phyloP scores from a whole-genome alignment of 64 coral and sea anemone species.

The Montipora capricornis region DNA sequence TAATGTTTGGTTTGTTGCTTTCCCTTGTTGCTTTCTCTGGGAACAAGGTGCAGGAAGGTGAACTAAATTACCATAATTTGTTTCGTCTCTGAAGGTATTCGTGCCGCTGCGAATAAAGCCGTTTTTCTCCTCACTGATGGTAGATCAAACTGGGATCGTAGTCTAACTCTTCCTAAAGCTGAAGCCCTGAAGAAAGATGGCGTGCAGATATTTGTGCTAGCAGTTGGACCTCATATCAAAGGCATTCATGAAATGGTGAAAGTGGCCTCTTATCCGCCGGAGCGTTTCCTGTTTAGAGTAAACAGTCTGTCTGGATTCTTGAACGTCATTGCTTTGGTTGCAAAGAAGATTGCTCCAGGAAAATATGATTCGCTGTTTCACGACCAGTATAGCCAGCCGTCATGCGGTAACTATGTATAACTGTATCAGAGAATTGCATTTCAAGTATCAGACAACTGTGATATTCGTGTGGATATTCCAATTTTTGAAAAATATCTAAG shows the following conservation, averaged over 20 bases:
- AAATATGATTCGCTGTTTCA: not conserved
- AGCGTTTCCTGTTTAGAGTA: slow-evolving; percentile 25
- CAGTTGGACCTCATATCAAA: slow-evolving; percentile 20
- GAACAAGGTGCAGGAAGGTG: too few relatives aligned
- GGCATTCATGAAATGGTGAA: slow-evolving; percentile 57
- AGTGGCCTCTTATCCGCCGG: slow-evolving; percentile 3
- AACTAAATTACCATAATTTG: not conserved
- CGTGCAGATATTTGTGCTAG: slow-evolving; percentile 49
- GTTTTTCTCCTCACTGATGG: slow-evolving; percentile 62
- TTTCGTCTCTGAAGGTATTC: not conserved
- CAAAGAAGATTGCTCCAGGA: not conserved
- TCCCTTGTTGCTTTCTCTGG: too few relatives aligned
- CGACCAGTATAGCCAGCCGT: not conserved
- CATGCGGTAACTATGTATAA: not conserved
- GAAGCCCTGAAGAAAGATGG: not conserved
- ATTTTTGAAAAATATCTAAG: too few relatives aligned
- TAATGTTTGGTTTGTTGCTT: too few relatives aligned
- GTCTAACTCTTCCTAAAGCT: slow-evolving; percentile 13
- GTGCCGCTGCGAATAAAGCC: not conserved
- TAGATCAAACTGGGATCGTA: not conserved
- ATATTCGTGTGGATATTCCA: too few relatives aligned
- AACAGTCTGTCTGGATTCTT: slow-evolving; percentile 12
- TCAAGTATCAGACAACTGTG: too few relatives aligned
- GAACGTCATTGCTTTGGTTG: not conserved
- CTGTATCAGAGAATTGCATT: too few relatives aligned